These are phyloP conservation scores for Anguilla pacifica DNA, from an alignment of 2,797 vertebrate genomes.

Conservation along the genomic window DNA sequence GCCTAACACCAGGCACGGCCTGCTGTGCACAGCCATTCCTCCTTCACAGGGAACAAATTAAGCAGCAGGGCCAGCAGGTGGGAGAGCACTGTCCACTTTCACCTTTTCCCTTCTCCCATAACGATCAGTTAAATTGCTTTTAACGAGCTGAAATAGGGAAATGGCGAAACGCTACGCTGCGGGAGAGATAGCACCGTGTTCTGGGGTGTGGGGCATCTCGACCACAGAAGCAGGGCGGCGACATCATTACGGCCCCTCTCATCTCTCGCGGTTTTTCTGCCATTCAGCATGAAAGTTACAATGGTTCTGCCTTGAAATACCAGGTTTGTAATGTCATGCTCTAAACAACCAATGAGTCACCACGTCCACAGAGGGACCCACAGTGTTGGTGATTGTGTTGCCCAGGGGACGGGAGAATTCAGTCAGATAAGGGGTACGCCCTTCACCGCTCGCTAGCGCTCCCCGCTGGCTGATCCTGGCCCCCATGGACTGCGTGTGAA, in stretches of 20 bases:
- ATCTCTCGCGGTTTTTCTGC: background rate
- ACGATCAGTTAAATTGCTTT: background rate
- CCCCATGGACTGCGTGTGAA: no score
- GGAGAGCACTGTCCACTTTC: background rate
- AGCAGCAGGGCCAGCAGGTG: background rate
- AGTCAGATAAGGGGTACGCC: no score
- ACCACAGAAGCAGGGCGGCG: background rate
- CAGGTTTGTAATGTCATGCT: background rate
- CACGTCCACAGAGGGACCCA: background rate
- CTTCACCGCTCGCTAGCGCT: no score
- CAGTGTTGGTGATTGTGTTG: background rate
- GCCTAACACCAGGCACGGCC: slow-evolving; percentile 39
- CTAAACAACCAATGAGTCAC: background rate
- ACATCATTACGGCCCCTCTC: background rate
- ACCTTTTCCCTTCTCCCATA: background rate
- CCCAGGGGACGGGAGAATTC: no score
- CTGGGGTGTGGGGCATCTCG: background rate
- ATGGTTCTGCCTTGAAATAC: background rate
- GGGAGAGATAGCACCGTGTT: background rate
- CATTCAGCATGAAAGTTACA: background rate
- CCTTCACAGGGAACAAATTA: slow-evolving; percentile 11
- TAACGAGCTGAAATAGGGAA: background rate
- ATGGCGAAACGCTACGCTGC: background rate
- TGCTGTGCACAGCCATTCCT: slow-evolving; percentile 25
- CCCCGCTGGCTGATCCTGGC: no score